phyloP scores from a whole-genome alignment of 2,888 invertebrate species.

The Netelia inedita region DNA sequence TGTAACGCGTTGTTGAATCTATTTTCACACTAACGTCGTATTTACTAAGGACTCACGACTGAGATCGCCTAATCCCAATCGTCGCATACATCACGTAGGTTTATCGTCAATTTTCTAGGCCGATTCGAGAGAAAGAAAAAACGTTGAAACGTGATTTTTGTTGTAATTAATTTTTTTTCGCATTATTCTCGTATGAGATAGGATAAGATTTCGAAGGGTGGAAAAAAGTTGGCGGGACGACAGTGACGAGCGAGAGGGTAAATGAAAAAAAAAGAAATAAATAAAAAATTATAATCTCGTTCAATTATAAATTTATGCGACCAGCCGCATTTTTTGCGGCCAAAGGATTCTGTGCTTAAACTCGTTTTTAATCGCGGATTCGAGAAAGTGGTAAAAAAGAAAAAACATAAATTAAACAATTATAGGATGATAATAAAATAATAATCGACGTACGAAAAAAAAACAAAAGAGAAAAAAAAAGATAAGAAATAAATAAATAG shows the following conservation, averaged over 20 bases:
- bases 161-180: not conserved
- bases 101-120: constrained; percentile 23
- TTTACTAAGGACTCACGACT: constrained; percentile 1
- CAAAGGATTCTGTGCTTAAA: constrained; percentile 16
- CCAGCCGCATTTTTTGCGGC: constrained; percentile 52
- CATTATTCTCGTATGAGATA: not conserved
- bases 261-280: constrained; percentile 17
- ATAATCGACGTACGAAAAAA: constrained; percentile 56
- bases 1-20: not conserved
- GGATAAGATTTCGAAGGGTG: constrained; percentile 15
- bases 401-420: constrained; percentile 35
- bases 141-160: not conserved
- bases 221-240: constrained; percentile 8
- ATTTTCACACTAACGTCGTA: constrained; percentile 1
- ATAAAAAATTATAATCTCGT: not conserved
- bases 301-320: constrained; percentile 53
- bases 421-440: constrained; percentile 47
- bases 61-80: constrained; percentile 56
- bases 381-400: not conserved
- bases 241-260: not conserved
- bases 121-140: constrained; percentile 5
- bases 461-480: constrained; percentile 34
- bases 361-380: not conserved
- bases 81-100: constrained; percentile 34
- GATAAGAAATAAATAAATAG: no score